phyloP scores from a whole-genome alignment of 2,888 invertebrate genomes.

The Arge pagana region DNA sequence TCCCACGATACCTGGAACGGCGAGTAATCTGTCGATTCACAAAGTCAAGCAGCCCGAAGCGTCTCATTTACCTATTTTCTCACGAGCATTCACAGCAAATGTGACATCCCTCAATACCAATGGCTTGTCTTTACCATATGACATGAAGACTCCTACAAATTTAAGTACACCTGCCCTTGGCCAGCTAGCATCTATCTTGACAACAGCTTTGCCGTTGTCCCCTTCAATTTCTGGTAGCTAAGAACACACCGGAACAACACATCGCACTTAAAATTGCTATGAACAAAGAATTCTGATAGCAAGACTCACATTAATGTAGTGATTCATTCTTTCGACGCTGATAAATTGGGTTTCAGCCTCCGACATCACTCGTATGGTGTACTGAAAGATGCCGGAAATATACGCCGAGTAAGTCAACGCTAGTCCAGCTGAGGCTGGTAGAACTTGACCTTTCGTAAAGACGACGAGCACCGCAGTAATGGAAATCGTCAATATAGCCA shows the following conservation, averaged over 20 bases:
- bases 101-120: slow-evolving; percentile 62
- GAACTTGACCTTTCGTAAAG: slow-evolving; percentile 54
- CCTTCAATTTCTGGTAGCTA: slow-evolving; percentile 42
- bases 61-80: slow-evolving; percentile 63
- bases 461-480: slow-evolving; percentile 61
- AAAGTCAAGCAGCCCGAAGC: too few species aligned
- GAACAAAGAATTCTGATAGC: slow-evolving; percentile 29
- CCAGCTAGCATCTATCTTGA: slow-evolving; percentile 57
- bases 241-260: slow-evolving; percentile 32
- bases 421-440: slow-evolving; percentile 65
- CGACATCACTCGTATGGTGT: slow-evolving; percentile 58
- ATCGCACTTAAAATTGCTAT: slow-evolving; percentile 28
- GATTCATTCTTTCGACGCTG: slow-evolving; percentile 59
- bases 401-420: slow-evolving; percentile 66
- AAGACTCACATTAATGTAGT: slow-evolving; percentile 47
- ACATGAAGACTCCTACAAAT: slow-evolving; percentile 60
- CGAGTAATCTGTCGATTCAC: too few species aligned
- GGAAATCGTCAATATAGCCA: slow-evolving; percentile 55
- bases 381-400: slow-evolving; percentile 65
- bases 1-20: slow-evolving; percentile 57
- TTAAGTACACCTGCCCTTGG: slow-evolving; percentile 60
- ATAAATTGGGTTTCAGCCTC: slow-evolving; percentile 60
- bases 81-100: slow-evolving; percentile 61
- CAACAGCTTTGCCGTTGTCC: slow-evolving; percentile 24
- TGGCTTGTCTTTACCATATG: slow-evolving; percentile 58